Base-by-base conservation (phyloP, 2,888 invertebrate genomes). In the Drosophila acutilabella region DNA sequence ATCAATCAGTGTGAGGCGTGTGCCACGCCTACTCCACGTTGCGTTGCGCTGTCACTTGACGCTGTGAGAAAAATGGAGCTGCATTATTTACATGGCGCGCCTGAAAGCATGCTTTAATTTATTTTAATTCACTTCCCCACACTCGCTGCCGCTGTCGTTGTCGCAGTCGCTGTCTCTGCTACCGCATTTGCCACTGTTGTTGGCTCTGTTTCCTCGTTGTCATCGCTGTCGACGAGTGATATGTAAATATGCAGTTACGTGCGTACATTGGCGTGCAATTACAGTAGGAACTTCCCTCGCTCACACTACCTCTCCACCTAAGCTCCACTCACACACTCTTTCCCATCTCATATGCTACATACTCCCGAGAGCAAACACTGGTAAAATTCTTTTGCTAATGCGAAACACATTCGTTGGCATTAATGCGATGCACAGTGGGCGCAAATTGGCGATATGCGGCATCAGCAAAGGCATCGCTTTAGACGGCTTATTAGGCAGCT, bases 61-160 rank as follows among this genome's bases (percentile, higher is more conserved):
- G 52, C 53, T 67, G 64, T 53, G 80, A 89, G 88, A 80, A 88
- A 85, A 88, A 85, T 89, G 73, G 81, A 64, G 71, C 71, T 85
- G 88, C 88, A 89, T 85, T 85, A 85, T 89, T 85, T 86, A 89
- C 88, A 80, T 78, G 86, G 86, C 72, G 71, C 74, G 80, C 78
- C 89, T 85, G 89, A 88, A 85, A 89, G 89, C 88, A 85, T 86
- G 88, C 83, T 89, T 86, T 89, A 86, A 85, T 89, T 85, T 85
- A 85, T 85, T 85, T 89, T 89, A 89, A 88, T 85, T 85, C 84
- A 85, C 80, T 88, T 81, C 64, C 64, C 60, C 65, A 45, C 52
- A 62, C 51, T 45, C 42, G 8, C 16, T 50, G 45, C 4, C 36
- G 30, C 20, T 13, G 59, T 38, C 11, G 30, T 20, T 23, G 66